Evolutionary conservation across 2,113 vertebrate species (phyloP).

Genomic region (Oriolus oriolus): DNA sequence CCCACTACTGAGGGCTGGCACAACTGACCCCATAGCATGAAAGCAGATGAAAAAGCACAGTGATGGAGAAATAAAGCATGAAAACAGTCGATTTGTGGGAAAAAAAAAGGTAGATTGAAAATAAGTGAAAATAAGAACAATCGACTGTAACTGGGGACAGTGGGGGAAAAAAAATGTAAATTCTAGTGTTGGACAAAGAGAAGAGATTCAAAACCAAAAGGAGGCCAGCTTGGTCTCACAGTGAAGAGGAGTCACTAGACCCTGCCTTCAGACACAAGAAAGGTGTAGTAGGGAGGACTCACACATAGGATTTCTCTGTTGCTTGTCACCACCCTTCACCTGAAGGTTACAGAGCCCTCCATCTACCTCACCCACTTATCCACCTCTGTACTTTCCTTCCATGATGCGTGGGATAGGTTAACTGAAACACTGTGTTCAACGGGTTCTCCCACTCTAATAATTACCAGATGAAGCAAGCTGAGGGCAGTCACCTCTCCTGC

Average conservation of each 20-base stretch:
- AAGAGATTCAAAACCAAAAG: background rate
- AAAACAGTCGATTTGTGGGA: background rate
- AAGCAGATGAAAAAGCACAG: background rate
- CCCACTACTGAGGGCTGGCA: background rate
- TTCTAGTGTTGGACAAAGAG: background rate
- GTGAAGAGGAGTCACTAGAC: background rate
- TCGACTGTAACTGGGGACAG: background rate
- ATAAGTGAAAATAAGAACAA: background rate
- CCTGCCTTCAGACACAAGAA: background rate
- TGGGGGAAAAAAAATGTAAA: background rate
- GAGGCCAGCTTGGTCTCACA: background rate
- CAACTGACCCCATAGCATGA: accelerated
- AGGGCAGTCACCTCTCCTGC: background rate
- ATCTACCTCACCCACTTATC: background rate
- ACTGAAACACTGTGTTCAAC: background rate
- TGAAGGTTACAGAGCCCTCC: background rate
- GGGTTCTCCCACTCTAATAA: background rate
- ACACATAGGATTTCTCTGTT: background rate
- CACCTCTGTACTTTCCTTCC: background rate
- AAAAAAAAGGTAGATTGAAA: background rate
- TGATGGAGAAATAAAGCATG: background rate
- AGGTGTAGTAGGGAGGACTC: background rate
- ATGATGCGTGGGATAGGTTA: background rate
- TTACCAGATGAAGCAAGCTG: background rate
- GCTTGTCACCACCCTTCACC: background rate